phyloP scores from a whole-genome alignment of 2,113 vertebrate species.

The Argyrosomus japonicus region DNA sequence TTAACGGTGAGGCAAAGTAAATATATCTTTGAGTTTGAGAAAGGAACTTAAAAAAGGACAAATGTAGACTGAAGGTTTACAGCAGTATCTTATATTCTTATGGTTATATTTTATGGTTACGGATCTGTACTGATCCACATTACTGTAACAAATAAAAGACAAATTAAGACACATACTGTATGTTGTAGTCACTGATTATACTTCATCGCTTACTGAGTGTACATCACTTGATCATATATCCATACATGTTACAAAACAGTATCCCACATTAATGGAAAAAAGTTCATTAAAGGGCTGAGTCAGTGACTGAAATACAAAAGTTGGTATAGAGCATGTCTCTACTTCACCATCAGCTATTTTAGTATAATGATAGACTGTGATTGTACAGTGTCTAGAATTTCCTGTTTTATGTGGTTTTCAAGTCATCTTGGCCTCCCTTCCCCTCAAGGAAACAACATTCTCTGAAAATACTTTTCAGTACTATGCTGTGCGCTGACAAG shows the following conservation, averaged over 20 bases:
- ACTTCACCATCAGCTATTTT: slow-evolving; percentile 14
- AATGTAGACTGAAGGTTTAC: not conserved
- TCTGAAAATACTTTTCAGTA: slow-evolving; percentile 1
- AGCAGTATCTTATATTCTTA: not conserved
- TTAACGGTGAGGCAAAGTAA: not conserved
- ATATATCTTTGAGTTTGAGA: not conserved
- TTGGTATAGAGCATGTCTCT: not conserved
- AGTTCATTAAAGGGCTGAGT: not conserved
- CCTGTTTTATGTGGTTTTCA: slow-evolving; percentile 24
- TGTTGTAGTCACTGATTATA: not conserved
- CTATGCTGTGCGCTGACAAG: not conserved
- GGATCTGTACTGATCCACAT: not conserved
- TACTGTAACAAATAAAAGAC: not conserved
- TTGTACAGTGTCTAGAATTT: not conserved
- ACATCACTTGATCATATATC: not conserved
- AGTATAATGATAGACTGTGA: slow-evolving; percentile 48
- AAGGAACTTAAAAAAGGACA: not conserved
- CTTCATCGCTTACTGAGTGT: not conserved
- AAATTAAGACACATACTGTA: not conserved
- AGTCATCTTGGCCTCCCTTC: not conserved
- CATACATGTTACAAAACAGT: not conserved
- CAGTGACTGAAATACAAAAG: not conserved
- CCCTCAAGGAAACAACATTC: not conserved
- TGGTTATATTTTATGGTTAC: too few species aligned
- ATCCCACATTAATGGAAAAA: not conserved